Percentiles rank a stretch among this genome's conserved stretches.
Conservation (phyloP, 2,113 vertebrate species). For the Brachypodius melanocephalos region DNA sequence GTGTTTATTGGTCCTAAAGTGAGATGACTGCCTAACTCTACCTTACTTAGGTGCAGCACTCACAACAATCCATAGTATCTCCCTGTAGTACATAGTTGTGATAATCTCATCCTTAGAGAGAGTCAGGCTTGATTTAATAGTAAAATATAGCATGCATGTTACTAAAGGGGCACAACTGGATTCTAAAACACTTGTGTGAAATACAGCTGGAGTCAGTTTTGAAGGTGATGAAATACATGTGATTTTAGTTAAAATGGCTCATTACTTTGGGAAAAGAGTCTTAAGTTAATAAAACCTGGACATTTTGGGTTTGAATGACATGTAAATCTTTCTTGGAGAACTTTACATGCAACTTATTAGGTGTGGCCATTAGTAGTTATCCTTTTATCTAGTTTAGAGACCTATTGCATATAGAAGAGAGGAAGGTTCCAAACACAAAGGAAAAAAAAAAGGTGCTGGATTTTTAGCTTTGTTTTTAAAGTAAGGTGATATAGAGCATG, state of each 20-base stretch:
- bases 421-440: background rate
- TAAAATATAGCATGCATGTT: background rate
- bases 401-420: background rate
- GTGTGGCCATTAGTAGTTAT: background rate
- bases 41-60: background rate
- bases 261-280: background rate
- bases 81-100: background rate
- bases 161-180: background rate
- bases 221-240: background rate
- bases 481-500: background rate
- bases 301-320: background rate
- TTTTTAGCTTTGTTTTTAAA: background rate
- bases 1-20: background rate
- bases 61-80: background rate
- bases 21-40: background rate
- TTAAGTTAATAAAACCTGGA: background rate
- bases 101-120: background rate
- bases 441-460: accelerated
- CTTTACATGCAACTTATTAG: accelerated
- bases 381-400: background rate
- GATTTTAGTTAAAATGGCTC: background rate
- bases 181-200: background rate
- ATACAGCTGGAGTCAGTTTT: background rate
- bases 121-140: background rate
- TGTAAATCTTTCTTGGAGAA: background rate